These are phyloP conservation scores for Harpagoxenus sublaevis DNA, from an alignment of 2,888 invertebrate genomes.

Conservation along the genomic window DNA sequence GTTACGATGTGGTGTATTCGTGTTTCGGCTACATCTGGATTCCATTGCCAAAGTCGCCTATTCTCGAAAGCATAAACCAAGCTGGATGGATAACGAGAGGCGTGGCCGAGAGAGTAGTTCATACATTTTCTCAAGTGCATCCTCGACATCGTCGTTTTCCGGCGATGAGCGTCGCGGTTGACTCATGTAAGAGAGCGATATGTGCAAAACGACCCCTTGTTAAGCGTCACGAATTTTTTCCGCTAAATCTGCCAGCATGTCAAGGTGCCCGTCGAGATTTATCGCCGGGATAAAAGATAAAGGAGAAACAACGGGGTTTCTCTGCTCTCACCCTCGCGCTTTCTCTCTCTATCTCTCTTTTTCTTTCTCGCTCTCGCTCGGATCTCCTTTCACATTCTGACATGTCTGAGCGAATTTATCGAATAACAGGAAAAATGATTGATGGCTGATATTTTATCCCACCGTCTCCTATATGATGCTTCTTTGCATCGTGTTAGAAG, in stretches of 20 bases:
- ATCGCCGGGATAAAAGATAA: constrained; percentile 78
- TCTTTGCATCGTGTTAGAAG: constrained; percentile 26
- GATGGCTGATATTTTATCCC: constrained; percentile 63
- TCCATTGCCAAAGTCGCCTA: neutral
- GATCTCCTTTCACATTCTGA: constrained; percentile 51
- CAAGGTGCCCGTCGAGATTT: constrained; percentile 76
- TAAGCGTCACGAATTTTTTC: constrained; percentile 73
- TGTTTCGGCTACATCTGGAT: constrained; percentile 24
- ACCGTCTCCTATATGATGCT: neutral
- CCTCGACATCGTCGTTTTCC: constrained; percentile 14
- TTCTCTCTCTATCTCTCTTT: constrained; percentile 31
- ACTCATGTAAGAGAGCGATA: constrained; percentile 21
- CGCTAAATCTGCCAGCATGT: constrained; percentile 70
- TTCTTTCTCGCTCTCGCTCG: constrained; percentile 26
- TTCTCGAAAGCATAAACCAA: constrained; percentile 9
- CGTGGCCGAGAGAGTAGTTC: constrained; percentile 39
- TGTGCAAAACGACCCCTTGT: constrained; percentile 65
- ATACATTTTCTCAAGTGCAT: constrained; percentile 58
- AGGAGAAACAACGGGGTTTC: constrained; percentile 73
- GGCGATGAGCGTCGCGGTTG: constrained; percentile 39
- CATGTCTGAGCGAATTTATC: constrained; percentile 68
- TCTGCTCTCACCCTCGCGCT: constrained; percentile 10
- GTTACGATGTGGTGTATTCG: neutral
- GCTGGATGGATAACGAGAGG: constrained; percentile 28
- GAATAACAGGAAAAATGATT: constrained; percentile 69